Conservation (phyloP, 2,113 vertebrate species). For the Paralichthys olivaceus region DNA sequence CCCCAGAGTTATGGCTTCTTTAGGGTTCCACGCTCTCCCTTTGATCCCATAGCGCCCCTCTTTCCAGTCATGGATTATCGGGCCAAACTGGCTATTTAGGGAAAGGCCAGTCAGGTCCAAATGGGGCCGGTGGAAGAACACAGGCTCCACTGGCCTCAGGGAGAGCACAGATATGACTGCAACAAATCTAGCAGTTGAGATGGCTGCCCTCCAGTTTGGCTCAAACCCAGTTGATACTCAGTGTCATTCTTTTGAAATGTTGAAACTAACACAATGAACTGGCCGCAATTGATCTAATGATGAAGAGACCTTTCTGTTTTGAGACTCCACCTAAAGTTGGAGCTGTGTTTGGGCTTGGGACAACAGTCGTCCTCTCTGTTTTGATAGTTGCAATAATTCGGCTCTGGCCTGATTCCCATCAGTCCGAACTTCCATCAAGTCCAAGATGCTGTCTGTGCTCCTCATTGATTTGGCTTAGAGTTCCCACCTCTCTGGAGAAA, state of each 20-base stretch:
- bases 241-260: conserved; percentile 49
- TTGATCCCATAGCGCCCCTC: conserved; percentile 71
- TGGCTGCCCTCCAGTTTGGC: conserved; percentile 54
- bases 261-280: conserved; percentile 40
- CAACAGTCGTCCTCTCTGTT: conserved; percentile 19
- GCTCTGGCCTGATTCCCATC: conserved; percentile 45
- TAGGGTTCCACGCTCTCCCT: conserved; percentile 64
- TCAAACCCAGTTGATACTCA: conserved; percentile 23
- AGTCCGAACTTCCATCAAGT: conserved; percentile 63
- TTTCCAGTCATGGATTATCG: conserved; percentile 70
- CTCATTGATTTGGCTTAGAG: conserved; percentile 74
- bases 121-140: conserved; percentile 66
- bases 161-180: conserved; percentile 52
- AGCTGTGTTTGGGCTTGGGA: conserved; percentile 35
- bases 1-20: conserved; percentile 76
- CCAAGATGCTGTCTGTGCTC: conserved; percentile 52
- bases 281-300: conserved; percentile 31
- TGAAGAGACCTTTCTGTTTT: conserved; percentile 30
- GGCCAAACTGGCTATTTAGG: conserved; percentile 70
- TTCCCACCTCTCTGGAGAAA: conserved; percentile 71
- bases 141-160: conserved; percentile 62
- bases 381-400: conserved; percentile 47
- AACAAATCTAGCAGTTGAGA: conserved; percentile 70
- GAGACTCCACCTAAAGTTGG: conserved; percentile 43
- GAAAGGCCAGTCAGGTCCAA: conserved; percentile 74